Evolutionary conservation across 2,113 vertebrate genomes (phyloP), one percentile per base, ranked within the genome.

Genomic region (Mandrillus leucophaeus): DNA sequence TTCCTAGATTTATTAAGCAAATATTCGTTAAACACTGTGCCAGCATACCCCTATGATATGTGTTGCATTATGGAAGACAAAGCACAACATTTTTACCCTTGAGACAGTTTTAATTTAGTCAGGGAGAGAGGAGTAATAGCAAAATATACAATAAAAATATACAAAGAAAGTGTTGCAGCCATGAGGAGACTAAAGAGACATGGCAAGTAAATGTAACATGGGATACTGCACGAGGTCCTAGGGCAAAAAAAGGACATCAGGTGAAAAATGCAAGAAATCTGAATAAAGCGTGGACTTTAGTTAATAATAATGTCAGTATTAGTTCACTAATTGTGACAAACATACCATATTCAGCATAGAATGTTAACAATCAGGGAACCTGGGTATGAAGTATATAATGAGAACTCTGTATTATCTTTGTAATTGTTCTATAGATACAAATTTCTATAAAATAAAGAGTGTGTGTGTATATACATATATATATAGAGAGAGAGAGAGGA

Each of bases 1-100:
- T 75, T 82, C 72, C 57, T 86, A 66, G n/a, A 20, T 68, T 93
- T 95, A 38, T 72, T 78, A 78, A 93, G 73, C 38, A 93, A 75
- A 57, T 66, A 57, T 45, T 86, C 66, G 48, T 61, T 88, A 80
- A 50, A 78, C 52, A 76, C 35, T 30, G 6, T 57, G 32, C 18
- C 35, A 38, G 10, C 76, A 6, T 0, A 27, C 32, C 35, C 32
- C 27, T 90, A 17, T 81, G 83, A 48, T 3, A 68, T 66, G 45
- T 38, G 32, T 55, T 66, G 7, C 57, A 40, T 75, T 68, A 10
- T 84, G 20, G 23, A n/a, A 83, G 52, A 55, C 3, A 61, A 79
- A 25, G 1, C 17, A 81, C 25, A 64, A 2, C 38, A 23, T 83
- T 50, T 90, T 50, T 90, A 38, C 45, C 16, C 70, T 73, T 50